These are phyloP conservation scores for Holacanthella duospinosa DNA, from an alignment of 2,888 invertebrate genomes.

Conservation along the genomic window DNA sequence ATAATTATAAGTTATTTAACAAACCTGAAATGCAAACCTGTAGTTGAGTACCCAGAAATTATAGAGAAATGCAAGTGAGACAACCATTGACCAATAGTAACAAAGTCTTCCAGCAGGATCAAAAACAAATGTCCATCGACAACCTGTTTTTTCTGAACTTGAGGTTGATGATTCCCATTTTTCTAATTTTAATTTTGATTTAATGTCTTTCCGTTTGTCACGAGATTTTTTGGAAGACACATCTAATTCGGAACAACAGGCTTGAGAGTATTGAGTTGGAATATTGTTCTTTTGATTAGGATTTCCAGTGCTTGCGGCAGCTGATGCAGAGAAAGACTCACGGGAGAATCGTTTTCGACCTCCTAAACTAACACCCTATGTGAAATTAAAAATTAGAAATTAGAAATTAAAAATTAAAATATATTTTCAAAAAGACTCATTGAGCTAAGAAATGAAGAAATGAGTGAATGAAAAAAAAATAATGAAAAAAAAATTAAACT, in stretches of 20 bases:
- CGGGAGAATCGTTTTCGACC: slow-evolving; percentile 49
- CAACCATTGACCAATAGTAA: slow-evolving; percentile 96
- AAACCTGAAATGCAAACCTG: slow-evolving; percentile 96
- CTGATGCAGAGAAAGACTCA: slow-evolving; percentile 59
- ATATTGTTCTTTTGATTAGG: slow-evolving; percentile 32
- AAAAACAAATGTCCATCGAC: slow-evolving; percentile 89
- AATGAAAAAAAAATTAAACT: background rate
- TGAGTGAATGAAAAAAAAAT: background rate
- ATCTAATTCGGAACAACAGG: slow-evolving; percentile 58
- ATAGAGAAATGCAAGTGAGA: slow-evolving; percentile 89
- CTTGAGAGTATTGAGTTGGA: slow-evolving; percentile 31
- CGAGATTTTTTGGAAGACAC: slow-evolving; percentile 57
- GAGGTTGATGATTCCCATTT: slow-evolving; percentile 41
- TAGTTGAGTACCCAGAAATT: slow-evolving; percentile 98
- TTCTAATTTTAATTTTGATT: slow-evolving; percentile 41
- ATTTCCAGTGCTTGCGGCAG: slow-evolving; percentile 32
- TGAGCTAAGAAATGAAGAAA: background rate
- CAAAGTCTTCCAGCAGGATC: slow-evolving; percentile 94
- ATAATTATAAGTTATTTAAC: too few species aligned
- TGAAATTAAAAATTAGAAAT: background rate
- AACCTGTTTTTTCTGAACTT: slow-evolving; percentile 45
- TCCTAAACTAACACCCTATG: slow-evolving; percentile 36
- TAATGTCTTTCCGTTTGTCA: slow-evolving; percentile 42
- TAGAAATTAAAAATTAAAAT: too few species aligned
- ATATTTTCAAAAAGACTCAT: background rate